Evolutionary conservation across 2,888 invertebrate genomes (phyloP).

Genomic region (Phlogophora meticulosa): DNA sequence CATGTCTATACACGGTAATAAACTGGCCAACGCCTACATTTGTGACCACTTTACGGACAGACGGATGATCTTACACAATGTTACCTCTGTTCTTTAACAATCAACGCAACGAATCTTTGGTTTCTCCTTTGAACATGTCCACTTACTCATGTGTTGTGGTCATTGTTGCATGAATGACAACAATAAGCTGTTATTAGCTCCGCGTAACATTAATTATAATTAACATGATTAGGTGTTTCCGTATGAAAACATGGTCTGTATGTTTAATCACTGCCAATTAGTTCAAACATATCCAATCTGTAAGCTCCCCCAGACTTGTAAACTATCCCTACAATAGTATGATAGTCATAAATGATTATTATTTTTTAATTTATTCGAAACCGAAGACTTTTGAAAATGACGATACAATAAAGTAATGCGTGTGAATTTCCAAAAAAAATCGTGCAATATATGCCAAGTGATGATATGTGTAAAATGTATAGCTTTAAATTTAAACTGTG

Average conservation of each 20-base stretch:
- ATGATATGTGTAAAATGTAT: constrained; percentile 51
- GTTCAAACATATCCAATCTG: constrained; percentile 37
- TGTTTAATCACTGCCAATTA: constrained; percentile 68
- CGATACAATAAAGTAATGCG: constrained; percentile 31
- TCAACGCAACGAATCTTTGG: constrained; percentile 58
- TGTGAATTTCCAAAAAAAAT: constrained; percentile 32
- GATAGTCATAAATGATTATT: constrained; percentile 28
- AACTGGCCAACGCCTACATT: constrained; percentile 72
- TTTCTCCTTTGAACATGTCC: constrained; percentile 63
- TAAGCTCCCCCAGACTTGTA: constrained; percentile 8
- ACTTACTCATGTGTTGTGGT: constrained; percentile 64
- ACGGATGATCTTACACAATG: constrained; percentile 64
- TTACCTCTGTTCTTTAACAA: constrained; percentile 64
- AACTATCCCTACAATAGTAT: constrained; percentile 11
- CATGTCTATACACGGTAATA: constrained; percentile 70
- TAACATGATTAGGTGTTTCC: constrained; percentile 83
- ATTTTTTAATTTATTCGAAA: constrained; percentile 20
- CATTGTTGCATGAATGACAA: constrained; percentile 79
- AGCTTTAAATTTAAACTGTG: constrained; percentile 44
- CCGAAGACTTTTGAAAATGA: not conserved
- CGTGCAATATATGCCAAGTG: constrained; percentile 27
- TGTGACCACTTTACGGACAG: constrained; percentile 66
- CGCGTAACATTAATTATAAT: constrained; percentile 76
- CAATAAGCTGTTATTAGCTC: constrained; percentile 79
- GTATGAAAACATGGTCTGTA: constrained; percentile 69